Base-by-base conservation (phyloP, 2,888 invertebrate species). In the Crepidodera aurea region DNA sequence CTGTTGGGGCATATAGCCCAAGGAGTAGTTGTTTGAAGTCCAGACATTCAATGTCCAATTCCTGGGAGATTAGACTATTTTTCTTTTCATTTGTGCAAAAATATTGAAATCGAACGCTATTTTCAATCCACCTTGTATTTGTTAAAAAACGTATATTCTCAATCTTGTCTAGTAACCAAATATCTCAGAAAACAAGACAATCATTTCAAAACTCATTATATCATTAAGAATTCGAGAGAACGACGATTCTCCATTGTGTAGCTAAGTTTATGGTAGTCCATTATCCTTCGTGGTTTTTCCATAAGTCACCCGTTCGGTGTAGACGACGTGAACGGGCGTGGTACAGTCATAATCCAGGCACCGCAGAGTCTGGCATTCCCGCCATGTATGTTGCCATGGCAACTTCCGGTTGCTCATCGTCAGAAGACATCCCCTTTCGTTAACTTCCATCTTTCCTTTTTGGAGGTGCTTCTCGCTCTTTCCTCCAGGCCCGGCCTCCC, bases 301-400 rank as follows among this genome's bases (percentile, higher is more conserved):
- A 42, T 19, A 40, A 53, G 53, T 39, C 53, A 40, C 12, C 15
- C 37, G 10, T 37, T 37, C 37, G 3, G 37, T 37, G 15, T 37
- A 37, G 37, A 37, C 66, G 65, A 65, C 62, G 15, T 37, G 5
- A 13, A n/a, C 67, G 66, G 67, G 65, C 62, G 63, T 65, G 66
- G 62, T 51, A 59, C 53, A 54, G 19, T 46, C 55, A 68, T 54
- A 62, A 66, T 60, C 59, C 63, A 65, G 74, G 75, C 73, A 70
- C 73, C 74, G 59, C 66, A 50, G 68, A 71, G 74, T 74, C 75
- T 75, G 73, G 71, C 70, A 72, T 74, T 72, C 75, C 72, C 69
- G 73, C 72, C 73, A 73, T 71, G 73, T 73, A 70, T 69, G 75
- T 76, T 72, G 63, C 71, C 69, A 73, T 75, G 69, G 70, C 66